Evolutionary conservation across 2,888 invertebrate genomes (phyloP).

Genomic region (Hemithea aestivaria): DNA sequence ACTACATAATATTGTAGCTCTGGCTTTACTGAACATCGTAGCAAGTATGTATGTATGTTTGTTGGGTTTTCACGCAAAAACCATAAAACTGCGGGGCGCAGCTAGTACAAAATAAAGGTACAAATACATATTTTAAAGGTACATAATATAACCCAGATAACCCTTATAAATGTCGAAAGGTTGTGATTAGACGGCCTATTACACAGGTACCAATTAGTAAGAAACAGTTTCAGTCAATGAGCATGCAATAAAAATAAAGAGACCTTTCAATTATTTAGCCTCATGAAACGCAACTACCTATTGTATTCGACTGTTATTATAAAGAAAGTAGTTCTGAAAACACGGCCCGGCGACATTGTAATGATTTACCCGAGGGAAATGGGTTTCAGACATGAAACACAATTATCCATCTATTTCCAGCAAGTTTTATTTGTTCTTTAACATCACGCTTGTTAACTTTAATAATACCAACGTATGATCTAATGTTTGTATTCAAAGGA

Average conservation of each 20-base stretch:
- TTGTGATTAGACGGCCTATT: too few species aligned
- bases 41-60: too few species aligned
- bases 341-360: constrained; percentile 40
- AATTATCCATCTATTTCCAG: constrained; percentile 54
- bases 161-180: too few species aligned
- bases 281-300: constrained; percentile 14
- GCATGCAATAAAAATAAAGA: constrained; percentile 15
- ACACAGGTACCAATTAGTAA: constrained; percentile 4
- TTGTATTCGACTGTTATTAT: constrained; percentile 35
- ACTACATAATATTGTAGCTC: too few species aligned
- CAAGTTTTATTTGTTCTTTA: constrained; percentile 43
- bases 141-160: too few species aligned
- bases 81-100: too few species aligned
- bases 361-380: constrained; percentile 50
- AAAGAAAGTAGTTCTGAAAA: constrained; percentile 25
- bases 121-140: too few species aligned
- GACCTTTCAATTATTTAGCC: constrained; percentile 14
- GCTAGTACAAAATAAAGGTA: too few species aligned
- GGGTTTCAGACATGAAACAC: constrained; percentile 49
- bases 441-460: constrained; percentile 20
- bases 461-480: constrained; percentile 10
- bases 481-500: constrained; percentile 15
- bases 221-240: constrained; percentile 7
- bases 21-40: too few species aligned
- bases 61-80: too few species aligned